Evolutionary conservation across 2,888 invertebrate species (phyloP), one percentile per base, ranked within the genome.

Genomic region (Pristionchus fissidentatus): DNA sequence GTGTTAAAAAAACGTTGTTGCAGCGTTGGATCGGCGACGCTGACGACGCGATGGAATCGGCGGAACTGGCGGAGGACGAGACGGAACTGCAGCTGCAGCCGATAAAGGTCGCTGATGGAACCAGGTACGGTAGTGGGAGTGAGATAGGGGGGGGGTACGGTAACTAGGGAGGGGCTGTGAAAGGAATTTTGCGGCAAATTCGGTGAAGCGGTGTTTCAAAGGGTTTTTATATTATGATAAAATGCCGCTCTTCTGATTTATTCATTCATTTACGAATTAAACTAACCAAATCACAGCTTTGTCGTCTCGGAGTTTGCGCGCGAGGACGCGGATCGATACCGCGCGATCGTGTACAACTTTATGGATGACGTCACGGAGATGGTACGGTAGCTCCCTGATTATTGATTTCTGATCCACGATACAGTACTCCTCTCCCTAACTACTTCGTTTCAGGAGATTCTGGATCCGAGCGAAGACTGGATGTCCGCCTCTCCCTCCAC

Each of bases 11-110:
- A 15, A 73, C 3, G 7, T 8, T 26, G 32, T 84, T 87, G 26
- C 66, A 89, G 89, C 83, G 87, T 60, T 84, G 87, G 43, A 85
- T 88, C n/a, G 85, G 83, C 32, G 88, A 57, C 41, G 46, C 85
- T 13, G 89, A 89, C 52, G 84, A 83, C 15, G 84, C 87, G 13
- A 55, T 89, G 41, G 89, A 89, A 52, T 89, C 89, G 41, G 86
- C 84, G 1, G 89, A 89, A 79, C 60, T 89, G 52, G 85, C 84
- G 0, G 84, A 83, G 8, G 83, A 73, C 7, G 46, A 46, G 22
- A 3, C 7, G 22, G 43, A 57, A 3, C 13, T 43, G 43, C 55
- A 75, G 60, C 32, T 52, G 60, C 41, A 57, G 43, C 60, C 83
- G 19, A 52, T 83, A 70, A 83, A 70, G 52, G 49, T 83, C n/a